A percentile compares a stretch with the other conserved stretches of the same genome.
phyloP scores from a whole-genome alignment of 2,888 invertebrate species.

The Tanaodytes sp. region DNA sequence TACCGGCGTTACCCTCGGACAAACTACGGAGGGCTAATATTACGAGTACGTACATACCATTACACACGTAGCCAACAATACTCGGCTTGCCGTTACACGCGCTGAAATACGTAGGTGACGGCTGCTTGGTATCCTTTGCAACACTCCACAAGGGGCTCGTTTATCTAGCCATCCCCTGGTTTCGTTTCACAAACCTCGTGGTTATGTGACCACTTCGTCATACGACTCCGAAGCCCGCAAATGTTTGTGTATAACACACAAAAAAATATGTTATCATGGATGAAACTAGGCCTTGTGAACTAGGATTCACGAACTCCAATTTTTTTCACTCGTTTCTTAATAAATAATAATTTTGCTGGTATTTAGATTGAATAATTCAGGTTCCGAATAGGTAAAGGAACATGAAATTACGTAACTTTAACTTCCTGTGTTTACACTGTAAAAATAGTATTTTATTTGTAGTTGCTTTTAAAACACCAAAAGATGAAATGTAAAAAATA shows the following conservation, averaged over 20 bases:
- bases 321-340: too few species aligned
- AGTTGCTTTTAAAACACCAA: too few species aligned
- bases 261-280: slow-evolving; percentile 20
- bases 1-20: slow-evolving; percentile 55
- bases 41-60: slow-evolving; percentile 68
- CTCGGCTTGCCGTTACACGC: slow-evolving; percentile 61
- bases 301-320: too few species aligned
- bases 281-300: too few species aligned
- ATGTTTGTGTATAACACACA: slow-evolving; percentile 36
- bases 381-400: too few species aligned
- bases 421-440: too few species aligned
- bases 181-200: slow-evolving; percentile 60
- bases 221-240: slow-evolving; percentile 39
- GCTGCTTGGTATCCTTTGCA: slow-evolving; percentile 67
- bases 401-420: too few species aligned
- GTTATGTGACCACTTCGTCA: slow-evolving; percentile 64
- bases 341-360: too few species aligned
- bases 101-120: slow-evolving; percentile 55
- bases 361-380: too few species aligned
- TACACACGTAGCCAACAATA: slow-evolving; percentile 64
- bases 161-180: slow-evolving; percentile 66
- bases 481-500: too few species aligned
- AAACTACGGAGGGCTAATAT: slow-evolving; percentile 65
- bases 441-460: too few species aligned
- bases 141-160: slow-evolving; percentile 70